Evolutionary conservation across 2,113 vertebrate species (phyloP).

Genomic region (Thryonomys swinderianus): DNA sequence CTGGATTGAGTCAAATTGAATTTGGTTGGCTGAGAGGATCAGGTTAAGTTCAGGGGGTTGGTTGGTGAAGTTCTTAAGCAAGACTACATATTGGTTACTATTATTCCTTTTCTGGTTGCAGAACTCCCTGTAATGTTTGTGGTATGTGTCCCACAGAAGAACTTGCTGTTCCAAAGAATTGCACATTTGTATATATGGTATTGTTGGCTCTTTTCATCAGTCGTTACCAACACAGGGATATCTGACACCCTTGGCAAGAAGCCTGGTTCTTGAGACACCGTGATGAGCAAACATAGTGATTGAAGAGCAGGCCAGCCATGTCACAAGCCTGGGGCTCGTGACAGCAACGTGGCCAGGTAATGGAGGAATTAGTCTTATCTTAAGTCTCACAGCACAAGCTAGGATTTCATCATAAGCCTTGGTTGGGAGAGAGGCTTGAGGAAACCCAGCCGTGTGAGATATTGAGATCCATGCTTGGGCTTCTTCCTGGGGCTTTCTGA

Average conservation of each 20-base stretch:
- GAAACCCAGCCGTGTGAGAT: background rate
- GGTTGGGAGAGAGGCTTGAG: background rate
- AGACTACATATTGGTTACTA: background rate
- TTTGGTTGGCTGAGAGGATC: background rate
- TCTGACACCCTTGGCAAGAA: conserved; percentile 66
- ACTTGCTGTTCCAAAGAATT: conserved; percentile 53
- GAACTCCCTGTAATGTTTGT: conserved; percentile 62
- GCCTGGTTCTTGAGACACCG: conserved; percentile 41
- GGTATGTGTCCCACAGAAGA: background rate
- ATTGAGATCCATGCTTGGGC: background rate
- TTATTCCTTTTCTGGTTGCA: background rate
- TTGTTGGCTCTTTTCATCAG: conserved; percentile 47
- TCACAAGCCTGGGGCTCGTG: background rate
- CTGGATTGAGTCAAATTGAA: background rate
- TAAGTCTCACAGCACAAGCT: background rate
- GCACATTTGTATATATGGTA: conserved; percentile 44
- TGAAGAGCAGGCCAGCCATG: background rate
- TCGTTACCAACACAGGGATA: conserved; percentile 30
- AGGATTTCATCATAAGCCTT: background rate
- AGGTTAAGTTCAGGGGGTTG: background rate
- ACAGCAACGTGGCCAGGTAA: background rate
- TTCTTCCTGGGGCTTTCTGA: background rate
- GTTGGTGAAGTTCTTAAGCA: background rate
- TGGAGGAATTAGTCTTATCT: background rate
- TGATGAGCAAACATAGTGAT: conserved; percentile 31